Conservation (phyloP, 2,888 invertebrate genomes). For the Nomada lathburiana region DNA sequence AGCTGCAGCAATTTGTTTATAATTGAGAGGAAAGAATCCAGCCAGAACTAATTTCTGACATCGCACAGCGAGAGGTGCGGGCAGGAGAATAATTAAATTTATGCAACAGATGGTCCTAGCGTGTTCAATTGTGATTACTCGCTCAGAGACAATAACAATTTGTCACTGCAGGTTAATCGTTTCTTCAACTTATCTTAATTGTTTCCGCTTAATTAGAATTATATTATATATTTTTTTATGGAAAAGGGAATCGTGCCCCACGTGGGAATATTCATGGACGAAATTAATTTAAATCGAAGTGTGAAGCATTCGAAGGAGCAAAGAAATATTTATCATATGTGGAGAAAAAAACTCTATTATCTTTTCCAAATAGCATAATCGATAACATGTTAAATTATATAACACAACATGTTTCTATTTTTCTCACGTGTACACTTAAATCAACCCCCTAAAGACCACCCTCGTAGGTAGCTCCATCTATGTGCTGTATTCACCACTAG, state of each 20-base stretch:
- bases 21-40: conserved; percentile 38
- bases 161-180: neutral
- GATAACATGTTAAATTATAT: neutral
- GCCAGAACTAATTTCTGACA: conserved; percentile 31
- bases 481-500: conserved; percentile 8
- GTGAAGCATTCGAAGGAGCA: no score
- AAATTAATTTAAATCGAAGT: neutral
- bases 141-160: conserved; percentile 8
- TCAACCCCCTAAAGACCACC: conserved; percentile 18
- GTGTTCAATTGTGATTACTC: conserved; percentile 48
- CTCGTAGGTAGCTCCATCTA: conserved; percentile 41
- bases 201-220: neutral
- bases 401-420: neutral
- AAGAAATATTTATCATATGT: neutral
- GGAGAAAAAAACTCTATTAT: neutral
- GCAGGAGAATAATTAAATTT: conserved; percentile 41
- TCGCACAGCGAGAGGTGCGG: neutral
- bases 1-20: conserved; percentile 32
- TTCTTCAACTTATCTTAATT: neutral
- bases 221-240: no score
- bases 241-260: no score
- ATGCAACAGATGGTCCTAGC: conserved; percentile 52
- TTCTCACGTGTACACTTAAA: neutral
- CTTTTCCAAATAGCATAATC: neutral
- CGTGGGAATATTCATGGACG: no score